Evolutionary conservation across 2,113 vertebrate genomes (phyloP), one percentile per base, ranked within the genome.

Genomic region (Catharus minimus): DNA sequence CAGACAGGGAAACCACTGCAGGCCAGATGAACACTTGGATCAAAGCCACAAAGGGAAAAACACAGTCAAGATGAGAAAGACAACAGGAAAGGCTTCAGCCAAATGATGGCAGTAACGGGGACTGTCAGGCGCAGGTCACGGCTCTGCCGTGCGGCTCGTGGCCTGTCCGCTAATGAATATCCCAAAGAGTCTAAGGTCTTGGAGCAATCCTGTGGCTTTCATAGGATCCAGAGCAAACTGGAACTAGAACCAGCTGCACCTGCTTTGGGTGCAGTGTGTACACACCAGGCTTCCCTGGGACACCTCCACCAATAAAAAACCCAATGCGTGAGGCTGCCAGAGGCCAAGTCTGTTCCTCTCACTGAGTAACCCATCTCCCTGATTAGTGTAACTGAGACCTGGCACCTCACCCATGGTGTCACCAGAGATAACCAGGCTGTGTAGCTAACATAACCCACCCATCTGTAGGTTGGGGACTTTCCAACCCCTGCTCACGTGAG

Each of bases 341-440:
- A 0, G 0, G 65, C 62, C 0, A 0, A 49, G 56, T 26, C 75
- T 43, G 32, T 9, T 88, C 62, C 41, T 47, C 46, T 66, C 56
- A 15, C 56, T 50, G 55, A 79, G 50, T 30, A 67, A 36, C 32
- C 15, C 33, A 28, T 9, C 36, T 53, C 50, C 60, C 50, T 24
- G 76, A 53, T 32, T 11, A 19, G 55, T 6, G 3, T 10, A 50
- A 64, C 50, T 1, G 9, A 30, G 60, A 38, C 9, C 68, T 15
- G 62, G 33, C 73, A 82, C 58, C 46, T 39, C 58, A 10, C 13
- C 23, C n/a, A 8, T 2, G 3, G 11, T 10, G 33, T 27, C 3
- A 6, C 13, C 23, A n/a, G 33, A 66, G 46, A 73, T 14, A 82
- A 80, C 38, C n/a, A 36, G 47, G 41, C 0, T 49, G 11, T 30